A percentile compares a stretch with the other conserved stretches of the same genome.
Evolutionary conservation across 1,140 invertebrate species (phyloP).

Genomic region (Homalodisca vitripennis): DNA sequence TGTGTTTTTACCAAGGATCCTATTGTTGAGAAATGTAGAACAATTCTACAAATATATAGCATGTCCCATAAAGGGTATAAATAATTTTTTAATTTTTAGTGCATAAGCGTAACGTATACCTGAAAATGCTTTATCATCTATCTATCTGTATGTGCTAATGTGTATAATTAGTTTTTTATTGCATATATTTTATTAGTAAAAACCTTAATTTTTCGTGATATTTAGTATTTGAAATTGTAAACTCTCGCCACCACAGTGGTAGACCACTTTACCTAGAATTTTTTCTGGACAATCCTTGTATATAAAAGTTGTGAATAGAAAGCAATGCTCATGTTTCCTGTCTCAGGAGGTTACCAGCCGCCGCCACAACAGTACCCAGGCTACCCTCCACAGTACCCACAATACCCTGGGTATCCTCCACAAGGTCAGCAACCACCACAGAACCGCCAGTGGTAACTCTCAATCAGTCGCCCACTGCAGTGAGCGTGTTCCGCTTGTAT

Average conservation of each 20-base stretch:
- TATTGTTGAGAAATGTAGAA: too few species aligned
- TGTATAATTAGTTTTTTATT: neutral
- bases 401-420: conserved; percentile 25
- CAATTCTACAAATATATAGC: too few species aligned
- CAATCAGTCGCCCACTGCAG: neutral
- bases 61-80: too few species aligned
- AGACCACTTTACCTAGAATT: neutral
- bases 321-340: conserved; percentile 14
- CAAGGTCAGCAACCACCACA: conserved; percentile 32
- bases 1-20: too few species aligned
- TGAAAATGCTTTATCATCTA: too few species aligned
- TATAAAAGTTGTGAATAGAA: neutral
- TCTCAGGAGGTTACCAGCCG: conserved; percentile 20
- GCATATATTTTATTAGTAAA: neutral
- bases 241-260: neutral
- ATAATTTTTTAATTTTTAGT: too few species aligned
- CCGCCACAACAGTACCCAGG: conserved; percentile 25
- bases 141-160: neutral
- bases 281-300: neutral
- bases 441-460: conserved; percentile 26
- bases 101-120: too few species aligned
- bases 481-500: conserved; percentile 34
- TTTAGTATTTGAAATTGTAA: neutral
- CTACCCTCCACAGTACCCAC: conserved; percentile 31
- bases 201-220: neutral